Percentiles rank a stretch among this genome's conserved stretches.
phyloP scores from a whole-genome alignment of 1,140 invertebrate genomes.

The Nephila pilipes region DNA sequence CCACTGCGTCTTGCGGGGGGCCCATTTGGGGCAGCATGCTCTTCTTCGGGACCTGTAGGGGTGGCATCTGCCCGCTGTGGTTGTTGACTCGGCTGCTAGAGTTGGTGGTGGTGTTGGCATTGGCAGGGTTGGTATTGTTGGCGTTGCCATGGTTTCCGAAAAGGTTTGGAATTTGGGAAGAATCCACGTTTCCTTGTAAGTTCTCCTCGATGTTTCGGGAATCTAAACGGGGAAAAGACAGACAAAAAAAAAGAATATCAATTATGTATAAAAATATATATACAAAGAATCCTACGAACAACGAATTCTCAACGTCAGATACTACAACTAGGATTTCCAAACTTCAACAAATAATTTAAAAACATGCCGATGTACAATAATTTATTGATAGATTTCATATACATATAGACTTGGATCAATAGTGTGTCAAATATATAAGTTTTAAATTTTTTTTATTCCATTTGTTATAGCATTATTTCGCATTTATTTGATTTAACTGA shows the following conservation, averaged over 20 bases:
- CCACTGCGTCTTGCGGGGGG: constrained; percentile 42
- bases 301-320: too few species aligned
- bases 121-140: constrained; percentile 56
- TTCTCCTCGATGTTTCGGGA: constrained; percentile 74
- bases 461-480: too few species aligned
- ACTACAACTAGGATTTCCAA: too few species aligned
- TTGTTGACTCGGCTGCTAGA: constrained; percentile 57
- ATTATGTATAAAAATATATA: too few species aligned
- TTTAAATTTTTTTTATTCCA: too few species aligned
- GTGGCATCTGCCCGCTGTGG: constrained; percentile 53
- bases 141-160: constrained; percentile 64
- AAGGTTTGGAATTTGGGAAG: constrained; percentile 68
- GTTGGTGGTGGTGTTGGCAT: constrained; percentile 33
- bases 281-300: too few species aligned
- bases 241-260: not conserved
- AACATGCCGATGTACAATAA: too few species aligned
- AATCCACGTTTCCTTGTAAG: constrained; percentile 67
- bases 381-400: too few species aligned
- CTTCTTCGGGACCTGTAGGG: constrained; percentile 71
- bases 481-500: too few species aligned
- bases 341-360: too few species aligned
- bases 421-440: too few species aligned
- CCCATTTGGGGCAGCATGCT: constrained; percentile 68
- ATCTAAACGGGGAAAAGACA: constrained; percentile 46
- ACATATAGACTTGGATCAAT: too few species aligned